These are phyloP conservation scores for Galbula dea DNA, from an alignment of 2,113 vertebrate genomes.

Conservation along the genomic window DNA sequence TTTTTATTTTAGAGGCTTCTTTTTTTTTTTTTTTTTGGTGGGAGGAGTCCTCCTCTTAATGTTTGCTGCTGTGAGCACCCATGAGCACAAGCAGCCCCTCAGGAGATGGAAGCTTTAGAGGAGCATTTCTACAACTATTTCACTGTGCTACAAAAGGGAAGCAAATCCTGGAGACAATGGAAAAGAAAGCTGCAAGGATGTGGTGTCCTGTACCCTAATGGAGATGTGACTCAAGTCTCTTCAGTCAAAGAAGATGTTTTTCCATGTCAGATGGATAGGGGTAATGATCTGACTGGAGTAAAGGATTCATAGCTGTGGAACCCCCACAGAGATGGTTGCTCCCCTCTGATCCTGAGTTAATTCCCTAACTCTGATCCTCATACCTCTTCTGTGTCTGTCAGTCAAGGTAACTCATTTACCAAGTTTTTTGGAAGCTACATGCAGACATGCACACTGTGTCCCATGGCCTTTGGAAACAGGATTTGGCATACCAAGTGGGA, in stretches of 20 bases:
- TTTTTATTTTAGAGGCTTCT: too few relatives aligned
- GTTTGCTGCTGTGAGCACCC: neutral
- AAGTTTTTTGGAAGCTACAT: neutral
- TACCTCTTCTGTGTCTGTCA: neutral
- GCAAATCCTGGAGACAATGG: neutral
- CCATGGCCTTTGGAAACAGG: neutral
- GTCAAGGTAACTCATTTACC: neutral
- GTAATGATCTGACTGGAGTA: neutral
- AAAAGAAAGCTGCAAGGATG: neutral
- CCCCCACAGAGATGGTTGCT: neutral
- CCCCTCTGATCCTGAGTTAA: neutral
- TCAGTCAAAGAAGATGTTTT: neutral
- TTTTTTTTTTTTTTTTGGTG: accelerated
- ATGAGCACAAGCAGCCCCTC: neutral
- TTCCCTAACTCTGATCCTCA: neutral
- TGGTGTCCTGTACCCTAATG: too few relatives aligned
- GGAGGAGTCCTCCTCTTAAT: neutral
- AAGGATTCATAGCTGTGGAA: neutral
- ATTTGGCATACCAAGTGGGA: neutral
- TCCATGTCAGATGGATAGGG: neutral
- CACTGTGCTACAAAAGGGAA: neutral
- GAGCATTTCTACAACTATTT: neutral
- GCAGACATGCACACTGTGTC: neutral
- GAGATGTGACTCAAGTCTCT: neutral
- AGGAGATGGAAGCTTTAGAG: neutral